Evolutionary conservation across 2,888 invertebrate genomes (phyloP).

Genomic region (Heteromurus nitidus): DNA sequence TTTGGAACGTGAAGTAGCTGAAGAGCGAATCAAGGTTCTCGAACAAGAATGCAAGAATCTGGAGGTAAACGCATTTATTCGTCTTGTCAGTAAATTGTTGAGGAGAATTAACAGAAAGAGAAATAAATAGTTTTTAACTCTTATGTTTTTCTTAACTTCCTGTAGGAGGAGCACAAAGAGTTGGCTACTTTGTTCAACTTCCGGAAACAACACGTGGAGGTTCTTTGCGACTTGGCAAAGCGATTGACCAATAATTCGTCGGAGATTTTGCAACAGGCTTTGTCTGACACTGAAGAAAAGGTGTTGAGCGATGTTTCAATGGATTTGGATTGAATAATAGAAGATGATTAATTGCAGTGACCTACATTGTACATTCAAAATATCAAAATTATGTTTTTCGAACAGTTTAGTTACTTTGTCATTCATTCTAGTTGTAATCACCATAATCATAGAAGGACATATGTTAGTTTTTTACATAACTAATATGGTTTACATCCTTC

Average conservation of each 20-base stretch:
- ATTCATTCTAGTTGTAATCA: too few species aligned
- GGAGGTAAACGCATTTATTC: neutral
- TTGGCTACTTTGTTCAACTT: neutral
- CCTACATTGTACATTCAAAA: neutral
- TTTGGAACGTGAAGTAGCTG: neutral
- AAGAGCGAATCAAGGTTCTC: neutral
- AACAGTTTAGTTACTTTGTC: too few species aligned
- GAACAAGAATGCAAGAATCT: neutral
- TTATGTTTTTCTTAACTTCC: neutral
- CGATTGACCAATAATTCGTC: neutral
- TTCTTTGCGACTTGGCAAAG: neutral
- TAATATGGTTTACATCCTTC: neutral
- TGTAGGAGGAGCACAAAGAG: slow-evolving; percentile 1
- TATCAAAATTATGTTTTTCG: too few species aligned
- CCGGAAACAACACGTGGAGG: neutral
- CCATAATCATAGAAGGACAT: too few species aligned
- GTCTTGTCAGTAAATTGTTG: too few species aligned
- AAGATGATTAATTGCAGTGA: neutral
- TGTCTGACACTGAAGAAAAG: slow-evolving; percentile 13
- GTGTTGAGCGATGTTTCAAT: slow-evolving; percentile 36
- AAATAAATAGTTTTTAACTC: too few species aligned
- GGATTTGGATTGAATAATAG: slow-evolving; percentile 3
- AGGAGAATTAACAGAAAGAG: too few species aligned
- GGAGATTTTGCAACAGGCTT: neutral
- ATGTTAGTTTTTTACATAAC: too few species aligned